A percentile compares a stretch with the other conserved stretches of the same genome.
These are phyloP conservation scores for Manduca sexta DNA, from an alignment of 1,140 invertebrate genomes.

Conservation along the genomic window DNA sequence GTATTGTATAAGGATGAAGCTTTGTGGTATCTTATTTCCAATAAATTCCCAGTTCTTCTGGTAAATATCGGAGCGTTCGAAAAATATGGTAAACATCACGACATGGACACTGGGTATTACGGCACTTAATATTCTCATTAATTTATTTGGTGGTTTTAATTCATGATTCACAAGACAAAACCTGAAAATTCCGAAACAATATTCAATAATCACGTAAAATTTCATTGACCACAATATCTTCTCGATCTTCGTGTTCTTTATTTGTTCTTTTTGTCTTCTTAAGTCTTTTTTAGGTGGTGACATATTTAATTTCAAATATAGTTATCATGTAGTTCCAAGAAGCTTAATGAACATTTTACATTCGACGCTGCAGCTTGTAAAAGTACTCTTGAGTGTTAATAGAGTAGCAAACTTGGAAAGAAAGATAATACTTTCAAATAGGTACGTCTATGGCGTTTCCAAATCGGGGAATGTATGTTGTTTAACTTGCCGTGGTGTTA, in stretches of 20 bases:
- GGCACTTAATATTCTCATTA: slow-evolving; percentile 25
- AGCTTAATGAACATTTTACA: too few species aligned
- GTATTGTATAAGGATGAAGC: slow-evolving; percentile 31
- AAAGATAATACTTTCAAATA: too few species aligned
- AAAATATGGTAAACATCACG: slow-evolving; percentile 6
- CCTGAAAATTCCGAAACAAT: slow-evolving; percentile 36
- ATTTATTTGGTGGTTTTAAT: slow-evolving; percentile 16
- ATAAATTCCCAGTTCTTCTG: slow-evolving; percentile 8
- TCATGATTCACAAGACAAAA: slow-evolving; percentile 15
- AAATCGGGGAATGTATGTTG: too few species aligned
- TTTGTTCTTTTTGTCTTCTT: slow-evolving; percentile 3
- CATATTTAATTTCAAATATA: too few species aligned
- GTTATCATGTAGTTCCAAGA: too few species aligned
- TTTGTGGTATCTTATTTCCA: slow-evolving; percentile 26
- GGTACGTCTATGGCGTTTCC: too few species aligned
- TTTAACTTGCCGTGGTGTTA: neutral
- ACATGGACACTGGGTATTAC: slow-evolving; percentile 10
- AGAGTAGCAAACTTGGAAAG: too few species aligned
- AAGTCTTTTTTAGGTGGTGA: neutral
- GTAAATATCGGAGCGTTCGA: slow-evolving; percentile 1
- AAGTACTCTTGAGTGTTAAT: too few species aligned
- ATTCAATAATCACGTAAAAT: slow-evolving; percentile 27
- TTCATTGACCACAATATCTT: slow-evolving; percentile 18
- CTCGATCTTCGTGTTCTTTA: slow-evolving; percentile 10
- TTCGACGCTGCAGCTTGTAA: too few species aligned